Conservation (phyloP, 1,140 invertebrate genomes). For the Pseudachorutes palmiensis region DNA sequence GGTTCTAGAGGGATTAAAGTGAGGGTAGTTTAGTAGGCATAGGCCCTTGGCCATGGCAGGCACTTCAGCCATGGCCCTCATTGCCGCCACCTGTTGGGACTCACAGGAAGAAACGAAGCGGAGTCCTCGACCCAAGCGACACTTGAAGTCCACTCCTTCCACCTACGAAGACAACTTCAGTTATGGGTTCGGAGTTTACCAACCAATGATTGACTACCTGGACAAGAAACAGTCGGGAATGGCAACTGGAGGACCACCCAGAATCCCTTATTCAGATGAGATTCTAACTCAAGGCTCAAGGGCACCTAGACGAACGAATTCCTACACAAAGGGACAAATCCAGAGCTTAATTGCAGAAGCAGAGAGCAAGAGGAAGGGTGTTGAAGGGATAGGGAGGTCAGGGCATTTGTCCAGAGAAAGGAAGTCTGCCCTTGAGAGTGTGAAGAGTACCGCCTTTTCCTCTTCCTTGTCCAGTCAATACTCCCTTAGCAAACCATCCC, state of each 20-base stretch:
- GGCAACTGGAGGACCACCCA: constrained; percentile 46
- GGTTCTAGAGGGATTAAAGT: too few species aligned
- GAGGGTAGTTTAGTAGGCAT: not conserved
- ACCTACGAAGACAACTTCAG: constrained; percentile 72
- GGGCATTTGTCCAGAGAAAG: constrained; percentile 1
- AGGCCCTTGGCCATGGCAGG: not conserved
- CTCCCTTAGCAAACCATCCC: constrained; percentile 29
- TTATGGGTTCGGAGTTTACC: constrained; percentile 34
- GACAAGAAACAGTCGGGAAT: constrained; percentile 49
- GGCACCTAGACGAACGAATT: constrained; percentile 37
- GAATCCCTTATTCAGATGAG: constrained; percentile 65
- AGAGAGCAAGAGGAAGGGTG: not conserved
- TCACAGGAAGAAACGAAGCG: not conserved
- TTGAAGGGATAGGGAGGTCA: not conserved
- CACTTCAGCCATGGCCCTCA: constrained; percentile 27
- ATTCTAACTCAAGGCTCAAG: constrained; percentile 52
- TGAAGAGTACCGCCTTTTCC: constrained; percentile 11
- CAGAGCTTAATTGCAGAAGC: not conserved
- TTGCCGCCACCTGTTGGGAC: constrained; percentile 23
- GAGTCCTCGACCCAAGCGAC: constrained; percentile 25
- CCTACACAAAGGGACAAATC: constrained; percentile 39
- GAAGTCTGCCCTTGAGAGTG: constrained; percentile 6
- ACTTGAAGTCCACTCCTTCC: constrained; percentile 51
- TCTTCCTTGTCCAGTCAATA: constrained; percentile 22
- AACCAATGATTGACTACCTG: constrained; percentile 57